Conservation (phyloP, 2,888 invertebrate species). For the Cosmorhoe ocellata region DNA sequence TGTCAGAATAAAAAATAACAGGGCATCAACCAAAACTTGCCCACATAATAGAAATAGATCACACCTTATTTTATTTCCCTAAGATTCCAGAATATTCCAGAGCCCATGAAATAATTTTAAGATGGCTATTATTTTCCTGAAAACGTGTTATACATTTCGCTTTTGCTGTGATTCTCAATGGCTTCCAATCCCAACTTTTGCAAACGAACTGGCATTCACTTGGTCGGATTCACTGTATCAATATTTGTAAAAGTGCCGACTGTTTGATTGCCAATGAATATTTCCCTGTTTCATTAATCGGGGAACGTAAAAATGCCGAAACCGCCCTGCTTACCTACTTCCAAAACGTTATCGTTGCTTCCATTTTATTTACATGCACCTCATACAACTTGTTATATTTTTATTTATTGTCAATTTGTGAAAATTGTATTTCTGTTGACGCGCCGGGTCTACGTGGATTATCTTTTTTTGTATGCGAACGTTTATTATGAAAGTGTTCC, state of each 20-base stretch:
- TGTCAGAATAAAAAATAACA: no score
- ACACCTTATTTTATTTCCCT: no score
- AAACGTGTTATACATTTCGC: not conserved
- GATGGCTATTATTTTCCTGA: not conserved
- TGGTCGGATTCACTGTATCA: constrained; percentile 53
- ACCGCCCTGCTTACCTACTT: constrained; percentile 40
- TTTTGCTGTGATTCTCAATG: not conserved
- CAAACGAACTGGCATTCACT: constrained; percentile 34
- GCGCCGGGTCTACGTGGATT: constrained; percentile 45
- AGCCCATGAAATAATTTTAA: no score
- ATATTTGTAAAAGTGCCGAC: constrained; percentile 55
- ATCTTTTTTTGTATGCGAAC: constrained; percentile 44
- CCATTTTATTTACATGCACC: constrained; percentile 36
- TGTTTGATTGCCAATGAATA: constrained; percentile 63
- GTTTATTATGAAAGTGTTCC: no score
- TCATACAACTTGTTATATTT: constrained; percentile 37
- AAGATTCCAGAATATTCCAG: no score
- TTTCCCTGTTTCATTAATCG: constrained; percentile 58
- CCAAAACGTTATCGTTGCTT: constrained; percentile 38
- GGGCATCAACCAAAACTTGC: no score
- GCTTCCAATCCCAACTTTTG: not conserved
- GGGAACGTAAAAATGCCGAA: constrained; percentile 46
- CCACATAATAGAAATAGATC: no score
- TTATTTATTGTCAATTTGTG: constrained; percentile 50
- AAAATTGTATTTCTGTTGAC: constrained; percentile 51